Base-by-base conservation (phyloP, 1,140 invertebrate species). In the Apis cerana region DNA sequence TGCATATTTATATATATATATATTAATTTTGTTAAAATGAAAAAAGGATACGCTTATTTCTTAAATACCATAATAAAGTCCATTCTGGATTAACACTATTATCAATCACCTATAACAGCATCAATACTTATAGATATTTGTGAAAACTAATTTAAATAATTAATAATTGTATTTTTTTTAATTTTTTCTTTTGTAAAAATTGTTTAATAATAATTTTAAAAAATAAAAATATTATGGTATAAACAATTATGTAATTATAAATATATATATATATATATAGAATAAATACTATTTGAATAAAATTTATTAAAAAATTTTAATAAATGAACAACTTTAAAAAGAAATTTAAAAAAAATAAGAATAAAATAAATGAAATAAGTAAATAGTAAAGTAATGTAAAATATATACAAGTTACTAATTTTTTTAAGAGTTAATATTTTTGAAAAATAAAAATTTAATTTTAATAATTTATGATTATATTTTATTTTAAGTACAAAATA, bases 11-110 rank as follows among this genome's bases (percentile, higher is more conserved):
- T 5, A 58, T 17, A n/a, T n/a, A 9, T 59, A 54, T 54, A 54
- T 12, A 54, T 59, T n/a, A 12, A 12, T 12, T 43, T 67, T 67
- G 11, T 48, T 21, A 2, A 71, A 56, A 48, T n/a, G 23, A 12
- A 2, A 62, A 94, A 95, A 95, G 95, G 95, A 96, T 96, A 96
- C 96, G 92, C 92, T 97, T 98, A 85, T 96, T 96, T 58, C 98
- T 95, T 23, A 98, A 93, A 93, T 98, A 99, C 91, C 96, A 96
- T 1, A 98, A 93, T 13, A 99, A 92, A 0, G 97, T 98, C 95
- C 96, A 97, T 95, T 97, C 97, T 86, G 98, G 98, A 91, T 98
- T 96, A 1, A 97, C 95, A n/a, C 80, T 82, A 11, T 85, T 62
- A 17, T 88, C 87, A 52, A 50, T 19, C 1, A 88, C n/a, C 87